Evolutionary conservation across 2,888 invertebrate genomes (phyloP).

Genomic region (Acanthosepion esculentum): DNA sequence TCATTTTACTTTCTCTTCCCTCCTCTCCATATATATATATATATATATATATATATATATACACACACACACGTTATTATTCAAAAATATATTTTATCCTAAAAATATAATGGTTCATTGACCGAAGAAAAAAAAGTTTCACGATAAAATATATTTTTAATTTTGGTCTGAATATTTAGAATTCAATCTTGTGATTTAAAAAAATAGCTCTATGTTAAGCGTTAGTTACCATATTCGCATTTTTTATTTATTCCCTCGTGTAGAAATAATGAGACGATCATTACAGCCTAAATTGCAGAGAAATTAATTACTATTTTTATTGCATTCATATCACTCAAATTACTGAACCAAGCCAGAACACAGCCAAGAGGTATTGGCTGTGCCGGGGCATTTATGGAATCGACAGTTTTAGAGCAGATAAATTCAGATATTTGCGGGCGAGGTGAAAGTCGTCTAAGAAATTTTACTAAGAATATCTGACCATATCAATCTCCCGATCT

Average conservation of each 20-base stretch:
- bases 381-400: neutral
- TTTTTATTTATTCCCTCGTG: neutral
- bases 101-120: neutral
- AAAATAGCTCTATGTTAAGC: neutral
- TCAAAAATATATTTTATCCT: too few species aligned
- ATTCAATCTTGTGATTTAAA: neutral
- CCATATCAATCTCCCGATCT: neutral
- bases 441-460: neutral
- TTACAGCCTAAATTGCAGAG: neutral
- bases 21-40: too few species aligned
- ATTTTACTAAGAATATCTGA: neutral
- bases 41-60: too few species aligned
- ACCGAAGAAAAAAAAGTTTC: too few species aligned
- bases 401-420: neutral
- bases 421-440: neutral
- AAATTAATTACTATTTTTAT: constrained; percentile 10
- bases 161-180: neutral
- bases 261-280: neutral
- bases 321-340: neutral
- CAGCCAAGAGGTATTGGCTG: neutral
- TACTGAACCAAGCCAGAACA: neutral
- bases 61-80: too few species aligned
- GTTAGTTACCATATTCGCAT: neutral
- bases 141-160: too few species aligned
- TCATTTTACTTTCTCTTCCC: too few species aligned